phyloP scores from a whole-genome alignment of 1,140 invertebrate genomes.

The Tenebrio molitor region DNA sequence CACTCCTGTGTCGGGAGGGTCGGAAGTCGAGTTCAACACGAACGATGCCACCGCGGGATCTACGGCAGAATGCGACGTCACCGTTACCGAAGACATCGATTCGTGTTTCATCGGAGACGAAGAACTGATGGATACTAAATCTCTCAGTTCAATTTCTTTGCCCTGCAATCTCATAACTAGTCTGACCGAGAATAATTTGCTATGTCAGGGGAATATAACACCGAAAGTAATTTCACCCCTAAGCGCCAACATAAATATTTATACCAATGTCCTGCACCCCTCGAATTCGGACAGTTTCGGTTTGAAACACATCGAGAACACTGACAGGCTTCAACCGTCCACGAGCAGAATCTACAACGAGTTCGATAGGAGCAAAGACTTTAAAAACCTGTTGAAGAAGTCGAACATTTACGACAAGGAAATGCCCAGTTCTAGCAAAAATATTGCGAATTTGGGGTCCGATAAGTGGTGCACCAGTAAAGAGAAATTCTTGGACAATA shows the following conservation, averaged over 20 bases:
- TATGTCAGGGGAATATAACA: constrained; percentile 36
- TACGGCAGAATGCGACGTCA: constrained; percentile 70
- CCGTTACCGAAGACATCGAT: constrained; percentile 66
- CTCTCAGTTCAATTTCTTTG: constrained; percentile 17
- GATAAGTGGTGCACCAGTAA: constrained; percentile 62
- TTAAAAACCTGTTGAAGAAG: constrained; percentile 53
- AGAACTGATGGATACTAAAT: constrained; percentile 51
- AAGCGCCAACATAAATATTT: constrained; percentile 50
- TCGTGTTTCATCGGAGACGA: constrained; percentile 52
- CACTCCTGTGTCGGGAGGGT: constrained; percentile 72
- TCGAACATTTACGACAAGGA: constrained; percentile 55
- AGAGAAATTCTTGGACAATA: constrained; percentile 61
- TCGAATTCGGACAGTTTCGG: constrained; percentile 36
- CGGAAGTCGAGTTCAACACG: constrained; percentile 72
- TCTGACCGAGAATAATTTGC: constrained; percentile 45
- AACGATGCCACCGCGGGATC: constrained; percentile 72
- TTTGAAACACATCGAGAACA: constrained; percentile 54
- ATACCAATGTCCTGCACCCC: constrained; percentile 50
- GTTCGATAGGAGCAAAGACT: constrained; percentile 46
- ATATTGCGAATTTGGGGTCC: constrained; percentile 47
- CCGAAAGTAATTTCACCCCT: constrained; percentile 50
- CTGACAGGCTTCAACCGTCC: constrained; percentile 49
- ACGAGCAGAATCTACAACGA: constrained; percentile 48
- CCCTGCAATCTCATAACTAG: constrained; percentile 30
- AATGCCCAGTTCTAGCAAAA: constrained; percentile 49